phyloP scores from a whole-genome alignment of 2,888 invertebrate genomes.

The Drosophila diplacantha region DNA sequence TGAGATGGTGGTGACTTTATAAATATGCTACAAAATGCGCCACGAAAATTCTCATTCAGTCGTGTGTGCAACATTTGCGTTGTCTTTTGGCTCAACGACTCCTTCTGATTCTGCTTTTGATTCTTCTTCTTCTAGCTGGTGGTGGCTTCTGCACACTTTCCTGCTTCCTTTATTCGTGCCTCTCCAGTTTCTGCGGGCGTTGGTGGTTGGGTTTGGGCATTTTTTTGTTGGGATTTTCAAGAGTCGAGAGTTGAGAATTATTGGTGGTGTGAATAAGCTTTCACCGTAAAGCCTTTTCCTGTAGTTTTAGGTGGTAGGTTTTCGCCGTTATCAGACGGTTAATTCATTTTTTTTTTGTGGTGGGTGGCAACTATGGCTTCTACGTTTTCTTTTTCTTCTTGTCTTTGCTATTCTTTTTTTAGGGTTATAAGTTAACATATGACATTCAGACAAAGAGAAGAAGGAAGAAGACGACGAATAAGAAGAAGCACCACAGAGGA shows the following conservation, averaged over 20 bases:
- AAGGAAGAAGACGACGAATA: conserved; percentile 2
- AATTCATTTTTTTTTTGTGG: not conserved
- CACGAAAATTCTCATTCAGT: conserved; percentile 30
- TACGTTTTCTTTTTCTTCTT: conserved; percentile 1
- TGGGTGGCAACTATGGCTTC: conserved; percentile 38
- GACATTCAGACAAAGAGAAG: conserved; percentile 36
- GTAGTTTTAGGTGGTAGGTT: conserved; percentile 17
- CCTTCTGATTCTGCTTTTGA: conserved; percentile 3
- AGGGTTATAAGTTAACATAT: conserved; percentile 24
- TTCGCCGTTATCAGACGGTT: conserved; percentile 5
- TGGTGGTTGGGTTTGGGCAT: conserved; percentile 3
- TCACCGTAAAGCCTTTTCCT: conserved; percentile 24
- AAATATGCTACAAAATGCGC: conserved; percentile 20
- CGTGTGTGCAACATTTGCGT: conserved; percentile 34
- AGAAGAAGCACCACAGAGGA: conserved; percentile 1
- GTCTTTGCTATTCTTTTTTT: conserved; percentile 5
- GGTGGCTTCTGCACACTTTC: conserved; percentile 33
- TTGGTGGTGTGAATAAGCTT: conserved; percentile 40
- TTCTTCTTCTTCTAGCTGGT: conserved; percentile 18
- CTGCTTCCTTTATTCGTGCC: conserved; percentile 9
- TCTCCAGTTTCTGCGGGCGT: conserved; percentile 30
- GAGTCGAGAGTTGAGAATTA: conserved; percentile 7
- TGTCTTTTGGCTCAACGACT: conserved; percentile 20
- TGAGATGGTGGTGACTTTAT: conserved; percentile 37
- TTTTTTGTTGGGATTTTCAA: not conserved